phyloP scores from a whole-genome alignment of 1,140 invertebrate genomes.

The Stegodyphus dumicola region DNA sequence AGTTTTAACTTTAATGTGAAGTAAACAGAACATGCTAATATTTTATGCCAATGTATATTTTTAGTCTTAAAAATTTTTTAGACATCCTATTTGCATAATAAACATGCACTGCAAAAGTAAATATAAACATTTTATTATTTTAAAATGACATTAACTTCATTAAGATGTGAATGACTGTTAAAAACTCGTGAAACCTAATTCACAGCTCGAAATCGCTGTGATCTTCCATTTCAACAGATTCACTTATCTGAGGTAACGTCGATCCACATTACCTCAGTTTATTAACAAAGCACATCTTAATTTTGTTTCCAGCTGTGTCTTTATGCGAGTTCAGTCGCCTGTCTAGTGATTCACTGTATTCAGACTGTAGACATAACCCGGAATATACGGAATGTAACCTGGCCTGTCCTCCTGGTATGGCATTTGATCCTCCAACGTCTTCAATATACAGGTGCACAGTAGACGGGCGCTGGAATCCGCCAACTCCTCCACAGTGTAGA shows the following conservation, averaged over 20 bases:
- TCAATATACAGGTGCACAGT: slow-evolving; percentile 43
- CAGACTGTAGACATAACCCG: slow-evolving; percentile 29
- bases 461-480: slow-evolving; percentile 73
- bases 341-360: slow-evolving; percentile 2
- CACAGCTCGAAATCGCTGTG: neutral
- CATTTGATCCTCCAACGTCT: slow-evolving; percentile 36
- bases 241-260: neutral
- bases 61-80: too few species aligned
- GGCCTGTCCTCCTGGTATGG: slow-evolving; percentile 43
- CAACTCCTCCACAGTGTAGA: slow-evolving; percentile 79
- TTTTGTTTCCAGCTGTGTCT: slow-evolving; percentile 45
- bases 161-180: neutral
- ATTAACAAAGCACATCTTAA: neutral
- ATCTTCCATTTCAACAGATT: neutral
- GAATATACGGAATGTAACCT: slow-evolving; percentile 51
- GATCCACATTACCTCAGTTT: neutral
- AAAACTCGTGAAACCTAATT: neutral
- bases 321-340: slow-evolving; percentile 47
- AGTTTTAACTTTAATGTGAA: too few species aligned
- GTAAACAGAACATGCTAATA: too few species aligned
- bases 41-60: too few species aligned
- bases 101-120: too few species aligned
- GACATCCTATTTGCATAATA: too few species aligned
- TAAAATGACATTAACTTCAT: neutral
- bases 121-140: neutral